These are phyloP conservation scores for Ciconia nigra DNA, from an alignment of 2,797 vertebrate genomes.

Conservation along the genomic window DNA sequence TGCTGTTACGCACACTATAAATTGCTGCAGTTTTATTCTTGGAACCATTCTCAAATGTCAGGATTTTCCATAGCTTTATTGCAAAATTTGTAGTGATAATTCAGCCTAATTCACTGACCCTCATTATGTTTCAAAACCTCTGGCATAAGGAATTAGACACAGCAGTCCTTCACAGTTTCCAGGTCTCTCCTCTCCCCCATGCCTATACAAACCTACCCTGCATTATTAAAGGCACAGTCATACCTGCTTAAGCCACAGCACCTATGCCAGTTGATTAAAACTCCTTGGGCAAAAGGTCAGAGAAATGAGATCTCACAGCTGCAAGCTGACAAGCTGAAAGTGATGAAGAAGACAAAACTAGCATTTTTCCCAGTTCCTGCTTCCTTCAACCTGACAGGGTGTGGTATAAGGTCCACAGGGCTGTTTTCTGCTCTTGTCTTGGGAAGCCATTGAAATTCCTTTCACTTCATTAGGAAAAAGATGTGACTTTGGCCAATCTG, in stretches of 20 bases:
- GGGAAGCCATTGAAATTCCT: neutral
- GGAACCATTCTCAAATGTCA: neutral
- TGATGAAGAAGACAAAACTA: neutral
- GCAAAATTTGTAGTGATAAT: neutral
- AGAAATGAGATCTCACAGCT: neutral
- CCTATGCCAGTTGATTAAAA: neutral
- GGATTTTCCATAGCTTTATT: neutral
- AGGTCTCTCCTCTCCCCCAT: neutral
- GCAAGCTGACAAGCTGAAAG: neutral
- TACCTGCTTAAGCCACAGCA: neutral
- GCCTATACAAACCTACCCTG: neutral
- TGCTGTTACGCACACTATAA: neutral
- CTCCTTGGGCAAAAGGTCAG: neutral
- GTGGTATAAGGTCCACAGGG: rapidly evolving
- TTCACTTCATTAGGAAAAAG: neutral
- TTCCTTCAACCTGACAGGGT: neutral
- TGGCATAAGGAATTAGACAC: neutral
- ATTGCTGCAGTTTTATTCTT: neutral
- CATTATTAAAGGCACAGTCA: neutral
- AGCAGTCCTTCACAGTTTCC: neutral
- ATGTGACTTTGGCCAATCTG: neutral
- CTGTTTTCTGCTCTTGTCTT: neutral
- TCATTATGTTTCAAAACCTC: neutral
- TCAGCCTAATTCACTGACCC: neutral
- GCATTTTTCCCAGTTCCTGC: neutral